Base-by-base conservation (phyloP, 2,888 invertebrate species). In the Caenorhabditis sp. region DNA sequence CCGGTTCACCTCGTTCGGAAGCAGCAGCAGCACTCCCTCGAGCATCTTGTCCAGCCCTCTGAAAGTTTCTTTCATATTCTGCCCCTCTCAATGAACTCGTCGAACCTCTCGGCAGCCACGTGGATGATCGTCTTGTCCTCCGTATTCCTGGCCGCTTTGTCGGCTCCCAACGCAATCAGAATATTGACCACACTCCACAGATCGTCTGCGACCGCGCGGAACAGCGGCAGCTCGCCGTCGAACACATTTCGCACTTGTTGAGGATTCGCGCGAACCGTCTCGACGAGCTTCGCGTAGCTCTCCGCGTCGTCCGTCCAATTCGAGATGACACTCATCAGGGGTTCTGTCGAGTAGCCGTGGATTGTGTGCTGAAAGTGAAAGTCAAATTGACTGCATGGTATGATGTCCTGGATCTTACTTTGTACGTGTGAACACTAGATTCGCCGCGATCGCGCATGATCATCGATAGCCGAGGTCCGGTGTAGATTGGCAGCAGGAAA, bases 201-300 rank as follows among this genome's bases (percentile, higher is more conserved):
- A 41, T 71, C 58, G 17, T 70, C 73, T n/a, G 72, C 55, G 30
- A 79, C 76, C 7, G 81, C 81, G 11, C 68, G 58, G 30, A 78
- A 74, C 22, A 81, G 35, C 26, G 81, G 81, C 5, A 74, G 50
- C 17, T 70, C 48, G 2, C 80, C 80, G n/a, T 80, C 65, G 15
- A 70, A 35, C 32, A 17, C 11, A 0, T 11, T 39, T 13, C 78
- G 58, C 13, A 80, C 66, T 43, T 77, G 77, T 39, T 77, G 63
- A 1, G 72, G 66, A 52, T 66, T 62, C 2, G 61, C 56, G 13
- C 72, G 59, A 35, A 77, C 50, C 17, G 77, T 59, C 15, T 77
- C 72, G 13, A 77, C 77, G 22, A 77, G 39, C n/a, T 50, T 61
- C 9, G 72, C 66, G 53, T 77, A 77, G 22, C 63, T 63, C 7